A percentile compares a stretch with the other conserved stretches of the same genome.
Evolutionary conservation across 2,888 invertebrate species (phyloP).

Genomic region (Molanna angustata): DNA sequence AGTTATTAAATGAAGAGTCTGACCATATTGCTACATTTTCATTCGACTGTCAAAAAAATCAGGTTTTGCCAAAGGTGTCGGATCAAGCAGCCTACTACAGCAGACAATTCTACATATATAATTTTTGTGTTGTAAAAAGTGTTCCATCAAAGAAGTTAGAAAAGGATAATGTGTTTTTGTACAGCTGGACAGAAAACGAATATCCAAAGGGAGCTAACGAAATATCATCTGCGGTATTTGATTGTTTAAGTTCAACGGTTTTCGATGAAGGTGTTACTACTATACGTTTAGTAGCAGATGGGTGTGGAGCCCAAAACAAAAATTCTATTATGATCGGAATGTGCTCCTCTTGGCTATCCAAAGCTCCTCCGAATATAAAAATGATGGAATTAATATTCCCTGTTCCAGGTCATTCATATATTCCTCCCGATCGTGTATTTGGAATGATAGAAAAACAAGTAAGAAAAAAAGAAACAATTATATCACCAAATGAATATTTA

Average conservation of each 20-base stretch:
- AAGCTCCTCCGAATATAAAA: not conserved
- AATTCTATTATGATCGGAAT: not conserved
- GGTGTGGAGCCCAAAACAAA: not conserved
- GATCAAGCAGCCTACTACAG: conserved; percentile 1
- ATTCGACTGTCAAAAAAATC: conserved; percentile 3
- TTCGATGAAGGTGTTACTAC: not conserved
- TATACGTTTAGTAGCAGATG: not conserved
- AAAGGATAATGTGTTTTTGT: not conserved
- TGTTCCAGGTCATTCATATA: not conserved
- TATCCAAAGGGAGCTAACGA: not conserved
- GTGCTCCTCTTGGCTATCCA: not conserved
- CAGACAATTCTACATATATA: not conserved
- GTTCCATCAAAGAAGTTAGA: not conserved
- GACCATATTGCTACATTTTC: not conserved
- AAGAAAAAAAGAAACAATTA: not conserved
- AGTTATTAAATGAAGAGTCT: not conserved
- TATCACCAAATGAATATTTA: not conserved
- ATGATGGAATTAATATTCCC: not conserved
- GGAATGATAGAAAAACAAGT: not conserved
- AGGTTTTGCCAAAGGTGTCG: conserved; percentile 1
- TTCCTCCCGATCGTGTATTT: not conserved
- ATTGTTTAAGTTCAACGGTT: not conserved
- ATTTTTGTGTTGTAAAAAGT: not conserved
- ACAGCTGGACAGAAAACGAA: conserved; percentile 1
- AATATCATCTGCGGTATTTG: not conserved